Evolutionary conservation across 1,140 invertebrate species (phyloP), one percentile per base, ranked within the genome.

Genomic region (Hypothenemus hampei): DNA sequence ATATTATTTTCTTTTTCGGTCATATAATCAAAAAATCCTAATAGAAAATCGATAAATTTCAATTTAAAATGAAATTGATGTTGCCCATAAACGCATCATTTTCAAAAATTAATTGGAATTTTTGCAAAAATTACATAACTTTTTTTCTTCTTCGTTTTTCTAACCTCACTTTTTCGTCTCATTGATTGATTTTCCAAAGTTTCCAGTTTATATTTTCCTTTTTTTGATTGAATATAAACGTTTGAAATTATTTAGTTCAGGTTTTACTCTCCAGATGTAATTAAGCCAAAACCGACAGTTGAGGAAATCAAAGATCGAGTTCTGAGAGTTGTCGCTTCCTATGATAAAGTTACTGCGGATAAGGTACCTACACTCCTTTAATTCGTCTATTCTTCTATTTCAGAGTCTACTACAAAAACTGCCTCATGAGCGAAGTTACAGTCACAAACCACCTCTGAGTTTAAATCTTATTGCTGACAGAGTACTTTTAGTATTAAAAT

Each of bases 401-500:
- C 81, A 87, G 84, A 81, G 66, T 69, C 63, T 73, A 57, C n/a
- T n/a, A n/a, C n/a, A n/a, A n/a, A 60, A 64, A 65, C 70, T 73
- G 68, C 71, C 75, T 73, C 73, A 74, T 66, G 75, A 76, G 66
- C 80, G 85, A 73, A 77, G 77, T 71, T 91, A 88, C 80, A 84
- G 85, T 73, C 73, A 72, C 58, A 80, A 78, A 60, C 77, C 81
- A 60, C 87, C 89, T 62, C 76, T 93, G 65, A 80, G 87, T 54
- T 74, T 94, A 68, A 84, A 90, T 63, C 76, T 88, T 66, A 91
- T 97, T 73, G 73, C 78, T 68, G 85, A 92, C 71, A 82, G 95
- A 69, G 91, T 97, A 50, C 74, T 96, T 64, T 83, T 97, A 72
- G 89, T 96, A 57, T 83, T 97, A 57, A 92, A 91, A 78, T 84